Evolutionary conservation across 2,113 vertebrate species (phyloP), one percentile per base, ranked within the genome.

Genomic region (Ptychochromis oligacanthus): DNA sequence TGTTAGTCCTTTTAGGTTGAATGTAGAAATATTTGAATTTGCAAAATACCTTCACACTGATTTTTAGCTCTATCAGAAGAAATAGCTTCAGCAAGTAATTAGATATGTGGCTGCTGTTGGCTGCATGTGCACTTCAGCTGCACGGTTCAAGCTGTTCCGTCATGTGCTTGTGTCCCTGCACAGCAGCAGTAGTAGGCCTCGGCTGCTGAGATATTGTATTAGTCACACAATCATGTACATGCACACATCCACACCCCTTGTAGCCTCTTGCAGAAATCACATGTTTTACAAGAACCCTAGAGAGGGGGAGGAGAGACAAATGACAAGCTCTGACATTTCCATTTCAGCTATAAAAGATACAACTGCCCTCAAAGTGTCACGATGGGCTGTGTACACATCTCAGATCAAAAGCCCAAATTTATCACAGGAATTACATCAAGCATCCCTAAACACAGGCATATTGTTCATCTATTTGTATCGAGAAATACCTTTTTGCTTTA

Each of bases 351-450:
- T 75, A 87, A 89, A 91, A 90, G 85, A 88, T 64, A 87, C 80
- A 83, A 83, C 90, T 93, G 91, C 79, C 90, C 93, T 92, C 82
- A 92, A 93, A 94, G 88, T 94, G 92, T 93, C 93, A 94, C 26
- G 34, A 84, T 67, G 59, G 64, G 56, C 72, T 57, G 59, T 60
- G 34, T 40, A 70, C 78, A 88, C 54, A 62, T 84, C 40, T 61
- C 43, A 83, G 86, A 88, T 91, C 85, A 89, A 87, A 90, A 81
- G 81, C 49, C 34, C n/a, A 56, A 79, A 88, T 84, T 88, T 82
- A 85, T 67, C 84, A 77, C 17, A 65, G 77, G 84, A 87, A 86
- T 81, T 64, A 87, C 57, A 85, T 93, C 77, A 91, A 84, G 91
- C 77, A 38, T 61, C 59, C 46, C 22, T 80, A 67, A 89, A 87